Percentiles rank a stretch among this genome's conserved stretches.
Evolutionary conservation across 2,888 invertebrate genomes (phyloP).

Genomic region (Agrenia bidenticulata): DNA sequence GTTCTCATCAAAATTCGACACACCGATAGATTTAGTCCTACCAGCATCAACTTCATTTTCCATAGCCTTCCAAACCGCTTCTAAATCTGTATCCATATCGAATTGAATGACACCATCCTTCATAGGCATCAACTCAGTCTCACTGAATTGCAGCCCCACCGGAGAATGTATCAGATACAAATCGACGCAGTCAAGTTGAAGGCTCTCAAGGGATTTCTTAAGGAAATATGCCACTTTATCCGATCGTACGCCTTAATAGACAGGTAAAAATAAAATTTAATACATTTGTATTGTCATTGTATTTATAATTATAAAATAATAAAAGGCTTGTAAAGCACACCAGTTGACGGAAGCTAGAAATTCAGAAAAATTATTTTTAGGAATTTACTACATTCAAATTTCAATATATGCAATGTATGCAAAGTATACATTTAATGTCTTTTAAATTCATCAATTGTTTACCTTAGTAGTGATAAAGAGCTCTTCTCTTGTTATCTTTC

Average conservation of each 20-base stretch:
- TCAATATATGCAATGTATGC: background rate
- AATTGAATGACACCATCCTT: slow-evolving; percentile 68
- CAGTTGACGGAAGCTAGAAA: slow-evolving; percentile 11
- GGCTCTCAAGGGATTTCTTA: slow-evolving; percentile 59
- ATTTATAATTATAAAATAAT: no score
- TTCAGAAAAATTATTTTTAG: background rate
- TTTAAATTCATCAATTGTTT: slow-evolving; percentile 21
- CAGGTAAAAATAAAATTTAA: background rate
- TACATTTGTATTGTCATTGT: background rate
- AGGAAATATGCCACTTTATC: slow-evolving; percentile 45
- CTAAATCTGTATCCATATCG: slow-evolving; percentile 60
- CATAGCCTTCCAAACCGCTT: slow-evolving; percentile 70
- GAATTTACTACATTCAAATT: background rate
- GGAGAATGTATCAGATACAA: slow-evolving; percentile 79
- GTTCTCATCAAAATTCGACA: slow-evolving; percentile 76
- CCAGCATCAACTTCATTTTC: slow-evolving; percentile 70
- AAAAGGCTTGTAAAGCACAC: no score
- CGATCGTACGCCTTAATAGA: slow-evolving; percentile 13
- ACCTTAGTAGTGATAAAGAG: slow-evolving; percentile 83
- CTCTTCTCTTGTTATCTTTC: slow-evolving; percentile 71
- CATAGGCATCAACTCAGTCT: slow-evolving; percentile 22
- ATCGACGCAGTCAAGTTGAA: slow-evolving; percentile 78
- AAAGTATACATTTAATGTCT: background rate
- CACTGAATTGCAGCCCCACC: slow-evolving; percentile 58
- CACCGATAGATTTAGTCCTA: slow-evolving; percentile 72